phyloP scores from a whole-genome alignment of 2,888 invertebrate species.

The Lochmaea crataegi region DNA sequence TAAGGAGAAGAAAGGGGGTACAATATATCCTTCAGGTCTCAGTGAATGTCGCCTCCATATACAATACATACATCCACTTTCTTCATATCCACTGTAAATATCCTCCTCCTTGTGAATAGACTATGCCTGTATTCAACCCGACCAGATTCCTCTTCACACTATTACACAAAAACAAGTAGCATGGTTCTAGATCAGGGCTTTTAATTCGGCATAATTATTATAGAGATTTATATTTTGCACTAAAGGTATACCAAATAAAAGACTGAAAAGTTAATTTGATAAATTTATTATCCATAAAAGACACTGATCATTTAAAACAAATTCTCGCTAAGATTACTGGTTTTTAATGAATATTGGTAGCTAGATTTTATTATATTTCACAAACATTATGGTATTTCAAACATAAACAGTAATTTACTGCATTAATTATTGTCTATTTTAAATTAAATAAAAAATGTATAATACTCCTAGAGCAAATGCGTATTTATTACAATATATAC shows the following conservation, averaged over 20 bases:
- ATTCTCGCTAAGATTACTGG: neutral
- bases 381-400: neutral
- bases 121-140: too few relatives aligned
- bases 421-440: conserved; percentile 10
- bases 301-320: conserved; percentile 1
- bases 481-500: neutral
- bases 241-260: neutral
- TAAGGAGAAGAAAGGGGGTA: too few relatives aligned
- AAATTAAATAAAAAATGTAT: conserved; percentile 1
- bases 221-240: neutral
- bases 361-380: conserved; percentile 3
- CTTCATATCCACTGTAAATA: too few relatives aligned
- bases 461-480: conserved; percentile 8
- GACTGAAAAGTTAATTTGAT: neutral
- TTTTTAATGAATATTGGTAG: conserved; percentile 6
- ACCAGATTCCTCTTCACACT: too few relatives aligned
- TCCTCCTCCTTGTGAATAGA: too few relatives aligned
- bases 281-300: conserved; percentile 1
- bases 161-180: too few relatives aligned
- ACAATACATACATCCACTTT: too few relatives aligned
- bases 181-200: too few relatives aligned
- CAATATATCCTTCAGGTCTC: too few relatives aligned
- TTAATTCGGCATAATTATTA: too few relatives aligned
- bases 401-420: conserved; percentile 6
- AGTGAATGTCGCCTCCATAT: too few relatives aligned